phyloP scores from a whole-genome alignment of 2,888 invertebrate genomes.

The Toxonevra muliebris region DNA sequence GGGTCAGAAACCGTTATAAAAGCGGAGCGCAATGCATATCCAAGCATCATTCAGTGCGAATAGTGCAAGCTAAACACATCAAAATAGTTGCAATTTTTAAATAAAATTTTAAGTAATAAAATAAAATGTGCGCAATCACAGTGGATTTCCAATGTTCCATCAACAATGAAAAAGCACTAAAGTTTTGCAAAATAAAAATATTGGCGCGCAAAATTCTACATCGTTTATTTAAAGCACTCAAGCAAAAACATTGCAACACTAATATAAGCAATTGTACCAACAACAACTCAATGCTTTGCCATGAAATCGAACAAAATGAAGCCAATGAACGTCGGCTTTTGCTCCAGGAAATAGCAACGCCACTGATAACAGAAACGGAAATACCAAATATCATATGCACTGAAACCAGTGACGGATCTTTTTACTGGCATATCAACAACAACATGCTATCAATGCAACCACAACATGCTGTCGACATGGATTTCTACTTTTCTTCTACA shows the following conservation, averaged over 20 bases:
- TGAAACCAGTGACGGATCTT: constrained; percentile 55
- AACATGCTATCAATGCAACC: constrained; percentile 9
- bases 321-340: constrained; percentile 56
- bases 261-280: background rate
- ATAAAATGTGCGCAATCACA: no score
- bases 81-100: background rate
- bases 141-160: no score
- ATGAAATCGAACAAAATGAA: constrained; percentile 60
- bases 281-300: constrained; percentile 29
- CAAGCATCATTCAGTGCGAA: background rate
- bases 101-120: background rate
- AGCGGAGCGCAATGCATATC: background rate
- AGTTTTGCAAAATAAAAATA: constrained; percentile 37
- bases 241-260: background rate
- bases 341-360: constrained; percentile 21
- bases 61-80: background rate
- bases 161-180: constrained; percentile 5
- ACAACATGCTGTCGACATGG: constrained; percentile 15
- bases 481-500: background rate
- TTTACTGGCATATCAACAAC: constrained; percentile 55
- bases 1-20: constrained; percentile 1
- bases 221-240: constrained; percentile 34
- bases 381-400: constrained; percentile 48
- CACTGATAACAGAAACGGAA: constrained; percentile 13
- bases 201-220: constrained; percentile 49